Evolutionary conservation across 2,797 vertebrate species (phyloP).

Genomic region (Tapirus indicus): DNA sequence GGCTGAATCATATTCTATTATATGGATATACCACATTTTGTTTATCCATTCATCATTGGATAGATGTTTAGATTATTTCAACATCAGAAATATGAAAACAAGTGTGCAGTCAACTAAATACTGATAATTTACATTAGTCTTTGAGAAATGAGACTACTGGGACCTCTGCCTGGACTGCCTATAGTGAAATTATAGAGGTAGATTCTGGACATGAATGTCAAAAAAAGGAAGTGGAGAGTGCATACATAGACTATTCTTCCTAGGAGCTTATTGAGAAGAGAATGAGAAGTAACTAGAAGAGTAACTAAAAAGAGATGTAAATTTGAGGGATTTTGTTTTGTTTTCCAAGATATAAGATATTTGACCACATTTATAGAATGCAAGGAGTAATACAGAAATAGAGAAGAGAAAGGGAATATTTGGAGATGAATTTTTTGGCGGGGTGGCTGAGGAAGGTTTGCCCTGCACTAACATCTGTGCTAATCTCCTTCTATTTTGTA

Average conservation of each 20-base stretch:
- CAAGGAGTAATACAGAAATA: background rate
- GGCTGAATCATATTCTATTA: background rate
- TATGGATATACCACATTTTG: background rate
- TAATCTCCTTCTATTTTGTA: no score
- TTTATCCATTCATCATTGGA: background rate
- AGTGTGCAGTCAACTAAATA: background rate
- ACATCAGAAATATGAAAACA: background rate
- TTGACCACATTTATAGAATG: background rate
- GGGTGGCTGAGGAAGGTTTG: no score
- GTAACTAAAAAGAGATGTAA: background rate
- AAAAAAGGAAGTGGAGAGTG: background rate
- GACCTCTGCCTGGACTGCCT: background rate
- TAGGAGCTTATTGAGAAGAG: background rate
- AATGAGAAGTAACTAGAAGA: background rate
- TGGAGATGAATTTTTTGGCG: background rate
- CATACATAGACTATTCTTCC: background rate
- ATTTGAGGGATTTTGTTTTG: background rate
- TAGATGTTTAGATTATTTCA: background rate
- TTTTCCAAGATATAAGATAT: background rate
- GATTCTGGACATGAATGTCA: background rate
- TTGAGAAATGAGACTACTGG: background rate
- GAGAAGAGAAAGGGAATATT: background rate
- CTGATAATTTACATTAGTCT: background rate
- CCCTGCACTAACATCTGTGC: no score
- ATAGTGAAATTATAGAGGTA: background rate